These are phyloP conservation scores for Idris sp. DNA, from an alignment of 1,140 invertebrate genomes.

Conservation along the genomic window DNA sequence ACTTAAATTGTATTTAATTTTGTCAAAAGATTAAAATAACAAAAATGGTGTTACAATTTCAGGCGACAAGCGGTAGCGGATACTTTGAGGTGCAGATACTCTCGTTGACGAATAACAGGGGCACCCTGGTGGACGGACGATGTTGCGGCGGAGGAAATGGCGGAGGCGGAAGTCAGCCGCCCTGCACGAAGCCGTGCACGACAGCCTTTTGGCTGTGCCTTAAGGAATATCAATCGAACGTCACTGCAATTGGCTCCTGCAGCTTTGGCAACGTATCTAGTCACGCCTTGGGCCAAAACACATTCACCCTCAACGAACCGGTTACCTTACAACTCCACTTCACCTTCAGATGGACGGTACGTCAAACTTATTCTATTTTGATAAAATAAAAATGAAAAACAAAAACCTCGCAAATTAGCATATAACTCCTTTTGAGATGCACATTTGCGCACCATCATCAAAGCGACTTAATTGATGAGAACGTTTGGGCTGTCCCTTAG, in stretches of 20 bases:
- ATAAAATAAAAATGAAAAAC: conserved; percentile 44
- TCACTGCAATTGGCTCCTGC: conserved; percentile 88
- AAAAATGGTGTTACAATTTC: too few species aligned
- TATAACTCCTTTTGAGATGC: conserved; percentile 44
- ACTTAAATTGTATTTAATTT: too few species aligned
- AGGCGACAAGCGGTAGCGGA: conserved; percentile 87
- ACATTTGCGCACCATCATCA: conserved; percentile 27
- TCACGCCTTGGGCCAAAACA: conserved; percentile 89
- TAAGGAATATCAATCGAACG: conserved; percentile 93
- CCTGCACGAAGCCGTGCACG: conserved; percentile 83
- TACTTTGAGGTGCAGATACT: conserved; percentile 95
- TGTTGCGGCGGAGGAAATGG: conserved; percentile 86
- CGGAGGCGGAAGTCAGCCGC: conserved; percentile 72
- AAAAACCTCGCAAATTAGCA: conserved; percentile 26
- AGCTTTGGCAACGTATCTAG: conserved; percentile 93
- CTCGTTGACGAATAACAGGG: conserved; percentile 91
- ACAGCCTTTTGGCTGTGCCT: conserved; percentile 92
- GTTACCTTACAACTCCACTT: conserved; percentile 90
- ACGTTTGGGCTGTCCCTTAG: not conserved
- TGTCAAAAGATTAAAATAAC: too few species aligned
- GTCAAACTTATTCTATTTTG: conserved; percentile 70
- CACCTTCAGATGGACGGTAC: conserved; percentile 94
- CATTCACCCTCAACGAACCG: conserved; percentile 90
- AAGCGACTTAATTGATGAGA: conserved; percentile 30
- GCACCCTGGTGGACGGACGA: conserved; percentile 86